Evolutionary conservation across 2,113 vertebrate species (phyloP), one percentile per base, ranked within the genome.

Genomic region (Lagopus muta): DNA sequence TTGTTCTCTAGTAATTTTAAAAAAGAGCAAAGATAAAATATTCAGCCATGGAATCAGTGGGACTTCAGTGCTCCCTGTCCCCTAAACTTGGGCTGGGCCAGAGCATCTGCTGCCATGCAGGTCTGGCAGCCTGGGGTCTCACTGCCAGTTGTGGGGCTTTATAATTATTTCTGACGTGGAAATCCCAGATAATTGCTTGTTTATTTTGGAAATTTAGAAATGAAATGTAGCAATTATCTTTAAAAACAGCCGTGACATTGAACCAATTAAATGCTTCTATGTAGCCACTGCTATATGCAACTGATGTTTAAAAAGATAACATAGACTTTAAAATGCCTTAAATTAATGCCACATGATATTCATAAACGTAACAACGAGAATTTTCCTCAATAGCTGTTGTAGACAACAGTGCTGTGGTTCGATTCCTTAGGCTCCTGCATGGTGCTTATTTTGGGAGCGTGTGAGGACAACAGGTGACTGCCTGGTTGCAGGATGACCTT

Each of bases 251-350:
- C 72, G 38, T 36, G 76, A 88, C 57, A 85, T 79, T 27, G 25
- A 84, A 78, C 45, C 22, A 20, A 40, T 50, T 24, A 55, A 90
- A 42, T 74, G 70, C 62, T 89, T 87, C 92, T 91, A 50, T 42
- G 82, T 77, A 60, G 47, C 66, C 70, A n/a, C 83, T 93, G 66
- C 83, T 89, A 80, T 75, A 86, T 65, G 93, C 90, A 93, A 45
- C 52, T 91, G 90, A 92, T 89, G 57, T 90, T 92, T 34, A 65
- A 92, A 93, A 95, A 86, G 47, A 74, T 40, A 79, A 48, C 43
- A 52, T 10, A 55, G 47, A 21, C 85, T 88, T 72, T 11, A 20
- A 89, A 64, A 38, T 62, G 28, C n/a, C 71, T 13, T 62, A 82
- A 91, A 64, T 76, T 48, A 74, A 13, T 82, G n/a, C 85, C 88